Evolutionary conservation across 35 echinoderm and acorn worm species (phyloP).

Genomic region (Ophioderma brevispina): DNA sequence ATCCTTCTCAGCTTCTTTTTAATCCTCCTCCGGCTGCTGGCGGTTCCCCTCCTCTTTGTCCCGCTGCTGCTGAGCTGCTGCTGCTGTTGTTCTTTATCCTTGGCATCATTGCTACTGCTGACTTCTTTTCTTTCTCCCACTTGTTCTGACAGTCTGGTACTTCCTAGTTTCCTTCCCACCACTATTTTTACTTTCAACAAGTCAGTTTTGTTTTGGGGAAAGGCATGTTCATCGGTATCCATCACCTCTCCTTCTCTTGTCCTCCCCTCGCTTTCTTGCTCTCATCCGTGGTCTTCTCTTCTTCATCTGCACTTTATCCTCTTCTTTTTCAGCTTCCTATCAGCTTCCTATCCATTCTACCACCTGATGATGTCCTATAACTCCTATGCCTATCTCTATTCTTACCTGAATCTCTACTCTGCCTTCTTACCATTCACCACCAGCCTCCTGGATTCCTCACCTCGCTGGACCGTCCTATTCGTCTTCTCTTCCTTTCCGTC

Average conservation of each 20-base stretch:
- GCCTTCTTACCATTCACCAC: conserved; percentile 5
- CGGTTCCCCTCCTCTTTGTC: too few species aligned
- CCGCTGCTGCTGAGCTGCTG: too few species aligned
- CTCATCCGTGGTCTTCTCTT: conserved; percentile 35
- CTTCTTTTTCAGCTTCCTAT: neutral
- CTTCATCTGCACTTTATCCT: neutral
- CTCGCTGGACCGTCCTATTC: conserved; percentile 1
- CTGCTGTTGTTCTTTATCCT: neutral
- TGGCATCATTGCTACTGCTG: neutral
- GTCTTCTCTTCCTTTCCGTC: neutral
- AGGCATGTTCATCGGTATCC: conserved; percentile 1
- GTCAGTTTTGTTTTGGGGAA: too few species aligned
- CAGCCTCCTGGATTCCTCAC: neutral
- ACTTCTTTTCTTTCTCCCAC: neutral
- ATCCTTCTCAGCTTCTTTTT: too few species aligned
- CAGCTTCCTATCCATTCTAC: neutral
- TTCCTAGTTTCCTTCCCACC: conserved; percentile 23
- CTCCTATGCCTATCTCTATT: conserved; percentile 6
- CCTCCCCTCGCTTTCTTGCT: conserved; percentile 6
- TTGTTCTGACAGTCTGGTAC: neutral
- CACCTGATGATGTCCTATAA: neutral
- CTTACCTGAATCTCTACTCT: conserved; percentile 12
- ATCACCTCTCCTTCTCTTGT: conserved; percentile 29
- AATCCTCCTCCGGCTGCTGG: too few species aligned
- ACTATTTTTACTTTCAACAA: neutral